Evolutionary conservation across 2,113 vertebrate genomes (phyloP).

Genomic region (Tyrannus savana): DNA sequence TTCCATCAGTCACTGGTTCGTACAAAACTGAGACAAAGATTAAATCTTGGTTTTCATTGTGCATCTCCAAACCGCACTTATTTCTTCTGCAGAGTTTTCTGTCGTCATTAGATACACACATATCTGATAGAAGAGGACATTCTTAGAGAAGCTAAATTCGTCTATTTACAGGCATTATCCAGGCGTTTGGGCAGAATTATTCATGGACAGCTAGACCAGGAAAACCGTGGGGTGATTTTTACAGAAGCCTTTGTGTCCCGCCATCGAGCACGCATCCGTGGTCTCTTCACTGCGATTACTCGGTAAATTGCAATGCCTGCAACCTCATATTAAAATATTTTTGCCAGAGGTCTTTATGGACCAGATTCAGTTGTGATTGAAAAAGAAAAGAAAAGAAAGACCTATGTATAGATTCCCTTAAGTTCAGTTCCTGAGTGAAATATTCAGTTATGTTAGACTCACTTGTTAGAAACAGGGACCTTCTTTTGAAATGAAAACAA

Average conservation of each 20-base stretch:
- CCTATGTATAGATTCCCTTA: not conserved
- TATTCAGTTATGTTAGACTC: not conserved
- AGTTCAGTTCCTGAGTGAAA: not conserved
- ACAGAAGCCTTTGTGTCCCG: slow-evolving; percentile 91
- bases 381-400: not conserved
- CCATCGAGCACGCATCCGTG: slow-evolving; percentile 90
- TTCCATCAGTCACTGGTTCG: rapidly evolving
- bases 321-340: not conserved
- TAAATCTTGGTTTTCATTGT: not conserved
- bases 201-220: slow-evolving; percentile 90
- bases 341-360: not conserved
- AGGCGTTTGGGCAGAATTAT: slow-evolving; percentile 87
- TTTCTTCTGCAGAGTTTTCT: not conserved
- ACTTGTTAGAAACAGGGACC: not conserved
- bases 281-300: slow-evolving; percentile 93
- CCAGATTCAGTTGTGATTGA: not conserved
- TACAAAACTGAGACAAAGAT: not conserved
- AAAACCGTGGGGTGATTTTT: slow-evolving; percentile 90
- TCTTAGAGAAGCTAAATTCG: not conserved
- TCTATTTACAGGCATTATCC: slow-evolving; percentile 81
- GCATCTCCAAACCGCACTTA: not conserved
- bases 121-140: not conserved
- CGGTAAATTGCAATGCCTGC: slow-evolving; percentile 71
- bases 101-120: not conserved
- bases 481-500: not conserved